A percentile compares a stretch with the other conserved stretches of the same genome.
These are phyloP conservation scores for Muscina levida DNA, from an alignment of 2,888 invertebrate genomes.

Conservation along the genomic window DNA sequence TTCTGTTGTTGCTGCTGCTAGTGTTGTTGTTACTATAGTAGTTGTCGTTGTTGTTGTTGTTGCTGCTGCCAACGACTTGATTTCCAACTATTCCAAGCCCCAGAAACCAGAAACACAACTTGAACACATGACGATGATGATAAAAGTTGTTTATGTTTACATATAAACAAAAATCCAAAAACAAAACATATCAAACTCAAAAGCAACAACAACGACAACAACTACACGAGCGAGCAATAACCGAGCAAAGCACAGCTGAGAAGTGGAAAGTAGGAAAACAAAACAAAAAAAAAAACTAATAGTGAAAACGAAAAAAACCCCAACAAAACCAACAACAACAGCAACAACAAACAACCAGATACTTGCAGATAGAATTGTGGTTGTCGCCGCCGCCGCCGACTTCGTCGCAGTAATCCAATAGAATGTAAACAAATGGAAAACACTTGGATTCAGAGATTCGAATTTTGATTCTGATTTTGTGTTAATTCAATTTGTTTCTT, in stretches of 20 bases:
- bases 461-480: constrained; percentile 1
- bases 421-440: constrained; percentile 26
- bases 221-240: background rate
- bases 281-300: background rate
- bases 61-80: background rate
- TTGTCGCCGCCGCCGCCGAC: background rate
- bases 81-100: constrained; percentile 32
- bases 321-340: background rate
- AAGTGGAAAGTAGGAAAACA: background rate
- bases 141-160: constrained; percentile 61
- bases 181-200: constrained; percentile 37
- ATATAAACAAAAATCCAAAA: constrained; percentile 53
- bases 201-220: constrained; percentile 32
- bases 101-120: constrained; percentile 65
- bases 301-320: background rate
- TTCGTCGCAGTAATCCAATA: background rate
- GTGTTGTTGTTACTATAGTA: constrained; percentile 22
- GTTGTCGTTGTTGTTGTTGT: constrained; percentile 12
- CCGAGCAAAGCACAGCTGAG: background rate
- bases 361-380: constrained; percentile 4
- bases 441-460: background rate
- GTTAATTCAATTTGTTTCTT: constrained; percentile 16
- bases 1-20: constrained; percentile 24
- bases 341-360: background rate
- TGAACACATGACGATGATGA: constrained; percentile 53